Evolutionary conservation across 2,797 vertebrate species (phyloP).

Genomic region (Takifugu ocellatus): DNA sequence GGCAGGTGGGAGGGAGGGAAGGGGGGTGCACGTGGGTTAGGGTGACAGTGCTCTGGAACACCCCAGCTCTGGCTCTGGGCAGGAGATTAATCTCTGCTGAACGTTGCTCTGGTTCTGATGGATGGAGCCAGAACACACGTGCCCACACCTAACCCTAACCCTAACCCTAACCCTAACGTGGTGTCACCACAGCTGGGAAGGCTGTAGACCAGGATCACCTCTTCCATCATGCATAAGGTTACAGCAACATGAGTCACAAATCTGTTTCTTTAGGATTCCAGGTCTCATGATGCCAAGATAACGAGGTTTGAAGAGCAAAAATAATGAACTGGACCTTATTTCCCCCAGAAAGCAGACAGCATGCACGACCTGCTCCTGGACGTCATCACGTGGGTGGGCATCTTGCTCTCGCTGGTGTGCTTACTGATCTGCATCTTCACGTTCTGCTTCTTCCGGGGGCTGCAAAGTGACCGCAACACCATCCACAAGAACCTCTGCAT

Average conservation of each 20-base stretch:
- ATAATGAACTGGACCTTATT: constrained; percentile 5
- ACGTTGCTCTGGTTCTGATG: constrained; percentile 68
- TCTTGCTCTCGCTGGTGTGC: constrained; percentile 94
- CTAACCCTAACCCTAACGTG: constrained; percentile 56
- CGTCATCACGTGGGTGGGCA: constrained; percentile 97
- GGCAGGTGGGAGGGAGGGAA: too few relatives aligned
- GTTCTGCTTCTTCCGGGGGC: constrained; percentile 97
- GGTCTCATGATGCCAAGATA: background rate
- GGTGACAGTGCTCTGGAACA: constrained; percentile 19
- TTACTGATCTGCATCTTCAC: constrained; percentile 99
- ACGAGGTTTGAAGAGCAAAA: constrained; percentile 2
- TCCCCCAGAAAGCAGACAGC: constrained; percentile 83
- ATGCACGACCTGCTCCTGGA: constrained; percentile 94
- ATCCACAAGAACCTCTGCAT: constrained; percentile 98
- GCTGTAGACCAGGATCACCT: constrained; percentile 1
- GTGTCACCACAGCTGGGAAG: constrained; percentile 34
- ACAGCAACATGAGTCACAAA: constrained; percentile 25
- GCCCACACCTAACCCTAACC: constrained; percentile 5
- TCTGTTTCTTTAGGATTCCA: constrained; percentile 5
- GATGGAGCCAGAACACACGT: constrained; percentile 70
- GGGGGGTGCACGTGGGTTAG: constrained; percentile 47
- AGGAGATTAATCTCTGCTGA: constrained; percentile 72
- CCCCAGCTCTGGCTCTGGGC: constrained; percentile 53
- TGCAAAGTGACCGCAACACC: constrained; percentile 96
- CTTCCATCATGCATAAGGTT: constrained; percentile 21